A percentile compares a stretch with the other conserved stretches of the same genome.
Conservation (phyloP, 1,140 invertebrate genomes). For the Temnothorax longispinosus region DNA sequence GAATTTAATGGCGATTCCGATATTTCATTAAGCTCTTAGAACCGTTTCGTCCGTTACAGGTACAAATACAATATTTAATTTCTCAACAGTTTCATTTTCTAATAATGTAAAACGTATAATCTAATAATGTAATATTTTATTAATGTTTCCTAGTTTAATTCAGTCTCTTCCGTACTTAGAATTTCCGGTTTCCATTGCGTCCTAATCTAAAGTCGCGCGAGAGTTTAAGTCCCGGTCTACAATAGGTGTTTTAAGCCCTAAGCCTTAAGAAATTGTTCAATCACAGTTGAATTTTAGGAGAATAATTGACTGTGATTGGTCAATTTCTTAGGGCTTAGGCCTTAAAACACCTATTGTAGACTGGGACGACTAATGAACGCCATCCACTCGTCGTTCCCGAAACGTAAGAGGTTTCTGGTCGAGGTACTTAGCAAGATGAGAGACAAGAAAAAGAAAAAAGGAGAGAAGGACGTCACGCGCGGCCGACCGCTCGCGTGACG, state of each 20-base stretch:
- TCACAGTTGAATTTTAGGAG: no score
- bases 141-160: neutral
- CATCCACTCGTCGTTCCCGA: neutral
- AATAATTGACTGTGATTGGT: no score
- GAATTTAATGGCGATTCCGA: neutral
- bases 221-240: neutral
- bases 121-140: neutral
- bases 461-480: neutral
- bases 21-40: neutral
- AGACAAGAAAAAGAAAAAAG: neutral
- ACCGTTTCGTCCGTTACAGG: neutral
- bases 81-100: neutral
- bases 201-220: neutral
- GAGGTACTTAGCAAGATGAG: no score
- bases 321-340: no score
- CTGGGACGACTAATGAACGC: neutral
- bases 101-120: neutral
- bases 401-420: neutral
- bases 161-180: neutral
- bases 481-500: slow-evolving; percentile 61
- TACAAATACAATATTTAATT: neutral
- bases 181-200: neutral
- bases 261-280: no score
- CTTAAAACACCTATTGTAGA: no score
- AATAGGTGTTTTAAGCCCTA: no score